Base-by-base conservation (phyloP, 2,113 vertebrate species). In the Plotosus lineatus region DNA sequence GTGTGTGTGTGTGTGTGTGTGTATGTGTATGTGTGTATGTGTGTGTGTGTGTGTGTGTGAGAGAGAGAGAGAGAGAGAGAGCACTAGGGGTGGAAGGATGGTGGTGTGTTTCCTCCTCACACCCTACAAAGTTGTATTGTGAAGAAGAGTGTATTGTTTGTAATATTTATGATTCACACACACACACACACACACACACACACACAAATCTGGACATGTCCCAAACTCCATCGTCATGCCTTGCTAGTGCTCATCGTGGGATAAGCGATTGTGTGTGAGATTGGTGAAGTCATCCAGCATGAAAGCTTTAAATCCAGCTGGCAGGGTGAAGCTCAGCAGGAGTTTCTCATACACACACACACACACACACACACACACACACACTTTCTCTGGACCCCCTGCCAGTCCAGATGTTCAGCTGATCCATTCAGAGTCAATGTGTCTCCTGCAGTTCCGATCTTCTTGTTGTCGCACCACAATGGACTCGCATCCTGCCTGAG, bases 401-500 rank as follows among this genome's bases (percentile, higher is more conserved):
- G 44, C 46, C 33, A 60, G 86, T 91, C 90, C 90, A 92, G 90
- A 93, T 94, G 92, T 93, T 92, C 91, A 91, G 89, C 83, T 89
- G 5, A 82, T 88, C 89, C 80, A 90, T 91, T 93, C 89, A 92
- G 87, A 87, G 90, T 88, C 83, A 85, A 86, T 84, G 88, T 87
- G 87, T 87, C 90, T 91, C 91, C 92, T 90, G 88, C 89, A 71
- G 89, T 85, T 87, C 83, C 78, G 69, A 91, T 91, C 90, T 92
- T 90, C 89, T 90, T 84, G 92, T 92, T 94, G 92, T 94, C 40
- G 36, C 51, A 72, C 83, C 86, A 93, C 92, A 93, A 93, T 92
- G 66, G 90, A 85, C 83, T 87, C 86, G 83, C 89, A 92, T 91
- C 92, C 90, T 85, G 84, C 69, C 40, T 40, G 6, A 26, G 58